A percentile compares a stretch with the other conserved stretches of the same genome.
Evolutionary conservation across 2,113 vertebrate species (phyloP).

Genomic region (Epinephelus fuscoguttatus): DNA sequence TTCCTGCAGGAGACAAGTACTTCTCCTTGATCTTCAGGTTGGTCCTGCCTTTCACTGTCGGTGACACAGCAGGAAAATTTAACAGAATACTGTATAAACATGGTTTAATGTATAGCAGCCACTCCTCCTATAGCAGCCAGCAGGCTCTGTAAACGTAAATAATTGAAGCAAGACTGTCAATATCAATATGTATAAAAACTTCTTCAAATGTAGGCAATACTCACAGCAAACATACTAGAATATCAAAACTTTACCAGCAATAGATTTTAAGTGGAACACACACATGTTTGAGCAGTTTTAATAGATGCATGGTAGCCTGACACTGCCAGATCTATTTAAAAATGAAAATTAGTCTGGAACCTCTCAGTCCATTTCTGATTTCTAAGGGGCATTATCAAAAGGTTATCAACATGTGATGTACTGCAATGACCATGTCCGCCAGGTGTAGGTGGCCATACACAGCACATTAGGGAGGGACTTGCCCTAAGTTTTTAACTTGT

Average conservation of each 20-base stretch:
- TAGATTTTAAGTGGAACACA: background rate
- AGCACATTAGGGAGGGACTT: too few relatives aligned
- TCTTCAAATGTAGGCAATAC: background rate
- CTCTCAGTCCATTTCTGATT: too few relatives aligned
- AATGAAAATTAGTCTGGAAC: background rate
- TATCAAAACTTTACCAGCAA: background rate
- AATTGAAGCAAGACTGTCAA: background rate
- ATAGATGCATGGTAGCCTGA: background rate
- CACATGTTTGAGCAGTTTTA: background rate
- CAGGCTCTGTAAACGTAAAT: background rate
- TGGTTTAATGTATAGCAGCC: background rate
- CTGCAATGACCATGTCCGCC: too few relatives aligned
- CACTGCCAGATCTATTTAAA: background rate
- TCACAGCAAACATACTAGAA: background rate
- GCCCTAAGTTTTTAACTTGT: too few relatives aligned
- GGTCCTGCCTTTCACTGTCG: slow-evolving; percentile 91
- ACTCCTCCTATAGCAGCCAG: background rate
- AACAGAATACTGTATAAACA: background rate
- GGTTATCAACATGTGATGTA: too few relatives aligned
- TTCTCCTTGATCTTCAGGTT: slow-evolving; percentile 95
- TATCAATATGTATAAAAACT: background rate
- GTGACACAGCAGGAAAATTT: slow-evolving; percentile 13
- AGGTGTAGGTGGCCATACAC: too few relatives aligned
- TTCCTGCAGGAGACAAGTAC: slow-evolving; percentile 85
- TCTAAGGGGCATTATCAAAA: too few relatives aligned